phyloP scores from a whole-genome alignment of 2,113 vertebrate species.

The Stomatorhinus ivindoensis region DNA sequence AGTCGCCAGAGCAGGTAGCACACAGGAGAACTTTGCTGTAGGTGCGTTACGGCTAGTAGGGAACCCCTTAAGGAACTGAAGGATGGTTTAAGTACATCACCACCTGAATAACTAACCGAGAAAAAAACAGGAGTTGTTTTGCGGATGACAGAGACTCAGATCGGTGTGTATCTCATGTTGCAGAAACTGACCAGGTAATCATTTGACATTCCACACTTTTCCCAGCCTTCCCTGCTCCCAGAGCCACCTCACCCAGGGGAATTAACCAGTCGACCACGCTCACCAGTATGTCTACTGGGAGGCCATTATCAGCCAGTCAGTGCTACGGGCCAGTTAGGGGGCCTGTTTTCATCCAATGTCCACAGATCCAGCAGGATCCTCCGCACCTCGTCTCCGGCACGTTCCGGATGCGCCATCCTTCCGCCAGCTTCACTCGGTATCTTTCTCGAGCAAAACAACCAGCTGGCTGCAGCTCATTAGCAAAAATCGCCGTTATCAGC shows the following conservation, averaged over 20 bases:
- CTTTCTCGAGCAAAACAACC: conserved; percentile 11
- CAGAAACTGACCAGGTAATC: background rate
- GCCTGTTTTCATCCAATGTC: background rate
- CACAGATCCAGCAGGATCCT: background rate
- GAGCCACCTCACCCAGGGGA: background rate
- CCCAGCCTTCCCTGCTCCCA: background rate
- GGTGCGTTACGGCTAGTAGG: background rate
- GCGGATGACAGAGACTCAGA: background rate
- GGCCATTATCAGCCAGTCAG: background rate
- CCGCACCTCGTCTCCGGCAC: background rate
- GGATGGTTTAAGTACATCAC: background rate
- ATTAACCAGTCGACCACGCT: background rate
- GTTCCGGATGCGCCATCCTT: background rate
- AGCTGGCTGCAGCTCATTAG: conserved; percentile 25
- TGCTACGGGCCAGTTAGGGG: background rate
- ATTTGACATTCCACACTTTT: background rate
- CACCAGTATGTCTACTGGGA: background rate
- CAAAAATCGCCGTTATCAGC: conserved; percentile 29
- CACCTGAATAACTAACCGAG: background rate
- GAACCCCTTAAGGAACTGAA: background rate
- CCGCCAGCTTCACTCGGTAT: background rate
- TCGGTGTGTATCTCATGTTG: background rate
- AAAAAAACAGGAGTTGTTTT: background rate
- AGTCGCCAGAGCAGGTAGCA: background rate
- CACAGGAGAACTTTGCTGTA: background rate